Percentiles rank a stretch among this genome's conserved stretches.
Conservation (phyloP, 2,888 invertebrate genomes). For the Falcaria lacertinaria region DNA sequence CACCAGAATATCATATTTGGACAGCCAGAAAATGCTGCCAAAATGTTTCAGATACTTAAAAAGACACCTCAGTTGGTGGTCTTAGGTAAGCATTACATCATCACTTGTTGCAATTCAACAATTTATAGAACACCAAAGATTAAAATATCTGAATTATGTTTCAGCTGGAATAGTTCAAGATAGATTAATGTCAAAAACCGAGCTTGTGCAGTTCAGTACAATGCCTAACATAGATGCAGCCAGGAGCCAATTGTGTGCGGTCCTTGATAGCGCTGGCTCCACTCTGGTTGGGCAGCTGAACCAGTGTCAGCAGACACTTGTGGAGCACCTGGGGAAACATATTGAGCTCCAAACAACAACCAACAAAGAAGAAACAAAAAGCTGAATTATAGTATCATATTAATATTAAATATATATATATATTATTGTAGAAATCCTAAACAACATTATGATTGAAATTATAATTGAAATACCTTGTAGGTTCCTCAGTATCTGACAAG, state of each 20-base stretch:
- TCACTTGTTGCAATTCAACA: constrained; percentile 1
- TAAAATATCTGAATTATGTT: constrained; percentile 26
- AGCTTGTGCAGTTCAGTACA: constrained; percentile 82
- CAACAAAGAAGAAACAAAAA: constrained; percentile 21
- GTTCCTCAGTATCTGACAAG: too few relatives aligned
- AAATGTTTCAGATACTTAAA: constrained; percentile 82
- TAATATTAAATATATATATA: neutral
- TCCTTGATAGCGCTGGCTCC: constrained; percentile 83
- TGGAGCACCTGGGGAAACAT: constrained; percentile 83
- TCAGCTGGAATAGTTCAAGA: constrained; percentile 87
- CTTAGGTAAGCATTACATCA: constrained; percentile 73
- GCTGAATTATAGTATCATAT: constrained; percentile 11
- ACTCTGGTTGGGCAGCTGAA: constrained; percentile 83
- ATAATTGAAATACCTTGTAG: too few relatives aligned
- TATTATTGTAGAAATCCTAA: neutral
- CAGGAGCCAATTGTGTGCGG: constrained; percentile 84
- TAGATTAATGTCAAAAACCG: constrained; percentile 83
- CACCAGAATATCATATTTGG: constrained; percentile 85
- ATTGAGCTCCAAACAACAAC: constrained; percentile 46
- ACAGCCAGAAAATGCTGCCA: constrained; percentile 80
- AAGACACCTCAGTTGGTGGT: constrained; percentile 86
- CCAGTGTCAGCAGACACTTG: constrained; percentile 83
- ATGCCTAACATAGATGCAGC: constrained; percentile 83
- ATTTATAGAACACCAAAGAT: too few relatives aligned
- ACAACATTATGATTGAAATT: neutral